phyloP scores from a whole-genome alignment of 1,140 invertebrate genomes.

The Conus ventricosus region DNA sequence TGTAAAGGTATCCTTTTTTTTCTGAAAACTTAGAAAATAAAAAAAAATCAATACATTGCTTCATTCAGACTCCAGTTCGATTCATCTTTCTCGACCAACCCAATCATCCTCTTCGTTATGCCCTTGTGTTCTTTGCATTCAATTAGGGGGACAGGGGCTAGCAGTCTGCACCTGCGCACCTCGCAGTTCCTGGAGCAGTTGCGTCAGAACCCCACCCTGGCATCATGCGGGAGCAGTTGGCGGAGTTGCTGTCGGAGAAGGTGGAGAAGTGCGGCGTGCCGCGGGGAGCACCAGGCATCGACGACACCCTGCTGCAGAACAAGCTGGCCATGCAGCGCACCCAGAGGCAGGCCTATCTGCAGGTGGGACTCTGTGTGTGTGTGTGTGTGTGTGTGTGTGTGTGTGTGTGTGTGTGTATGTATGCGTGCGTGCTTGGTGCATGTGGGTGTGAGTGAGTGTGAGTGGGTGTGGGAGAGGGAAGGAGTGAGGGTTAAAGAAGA shows the following conservation, averaged over 20 bases:
- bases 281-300: conserved; percentile 57
- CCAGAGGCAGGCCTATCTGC: conserved; percentile 55
- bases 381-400: no score
- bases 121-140: no score
- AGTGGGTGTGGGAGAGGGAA: not conserved
- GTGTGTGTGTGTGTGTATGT: no score
- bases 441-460: no score
- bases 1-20: no score
- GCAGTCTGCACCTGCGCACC: conserved; percentile 57
- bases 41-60: no score
- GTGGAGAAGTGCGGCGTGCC: conserved; percentile 68
- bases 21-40: no score
- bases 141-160: conserved; percentile 10
- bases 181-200: conserved; percentile 63
- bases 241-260: conserved; percentile 61
- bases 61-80: no score
- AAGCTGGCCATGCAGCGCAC: conserved; percentile 61
- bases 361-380: conserved; percentile 45
- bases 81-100: no score
- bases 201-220: conserved; percentile 64
- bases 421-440: no score
- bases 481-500: no score
- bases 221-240: conserved; percentile 68
- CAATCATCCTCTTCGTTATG: no score
- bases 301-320: conserved; percentile 55